Conservation (phyloP, 2,113 vertebrate genomes). For the Ariopsis seemanni region DNA sequence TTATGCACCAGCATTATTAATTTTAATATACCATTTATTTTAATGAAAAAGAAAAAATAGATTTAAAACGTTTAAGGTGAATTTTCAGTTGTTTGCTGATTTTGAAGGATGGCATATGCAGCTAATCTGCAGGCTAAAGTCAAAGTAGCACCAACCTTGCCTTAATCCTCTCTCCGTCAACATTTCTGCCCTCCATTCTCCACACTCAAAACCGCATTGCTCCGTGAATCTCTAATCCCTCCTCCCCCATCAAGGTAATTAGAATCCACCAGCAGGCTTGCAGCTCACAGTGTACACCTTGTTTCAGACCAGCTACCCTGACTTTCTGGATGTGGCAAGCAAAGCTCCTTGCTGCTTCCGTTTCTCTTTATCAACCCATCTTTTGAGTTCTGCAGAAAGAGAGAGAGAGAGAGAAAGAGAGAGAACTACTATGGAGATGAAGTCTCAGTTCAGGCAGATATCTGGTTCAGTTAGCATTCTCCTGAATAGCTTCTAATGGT, state of each 20-base stretch:
- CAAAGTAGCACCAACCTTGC: constrained; percentile 1
- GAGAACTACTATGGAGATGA: constrained; percentile 41
- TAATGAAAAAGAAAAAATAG: not conserved
- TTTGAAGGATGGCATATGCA: not conserved
- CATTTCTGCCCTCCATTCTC: constrained; percentile 24
- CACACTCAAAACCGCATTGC: constrained; percentile 59
- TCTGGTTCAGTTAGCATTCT: constrained; percentile 37
- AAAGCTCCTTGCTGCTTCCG: constrained; percentile 56
- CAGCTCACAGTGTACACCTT: constrained; percentile 72
- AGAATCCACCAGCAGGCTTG: constrained; percentile 50
- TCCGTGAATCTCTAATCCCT: constrained; percentile 53
- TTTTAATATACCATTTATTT: not conserved
- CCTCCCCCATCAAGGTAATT: constrained; percentile 59
- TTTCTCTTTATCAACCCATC: constrained; percentile 55
- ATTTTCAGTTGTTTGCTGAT: not conserved
- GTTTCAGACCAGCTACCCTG: constrained; percentile 65
- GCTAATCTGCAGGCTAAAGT: constrained; percentile 22
- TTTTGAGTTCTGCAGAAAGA: constrained; percentile 44
- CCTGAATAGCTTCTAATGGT: not conserved
- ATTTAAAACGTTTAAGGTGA: not conserved
- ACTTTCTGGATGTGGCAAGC: constrained; percentile 70
- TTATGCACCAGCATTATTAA: not conserved
- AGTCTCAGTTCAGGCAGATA: constrained; percentile 64
- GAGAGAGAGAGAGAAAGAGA: not conserved
- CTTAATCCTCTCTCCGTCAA: not conserved